phyloP scores from a whole-genome alignment of 2,113 vertebrate genomes.

The Dicentrarchus labrax region DNA sequence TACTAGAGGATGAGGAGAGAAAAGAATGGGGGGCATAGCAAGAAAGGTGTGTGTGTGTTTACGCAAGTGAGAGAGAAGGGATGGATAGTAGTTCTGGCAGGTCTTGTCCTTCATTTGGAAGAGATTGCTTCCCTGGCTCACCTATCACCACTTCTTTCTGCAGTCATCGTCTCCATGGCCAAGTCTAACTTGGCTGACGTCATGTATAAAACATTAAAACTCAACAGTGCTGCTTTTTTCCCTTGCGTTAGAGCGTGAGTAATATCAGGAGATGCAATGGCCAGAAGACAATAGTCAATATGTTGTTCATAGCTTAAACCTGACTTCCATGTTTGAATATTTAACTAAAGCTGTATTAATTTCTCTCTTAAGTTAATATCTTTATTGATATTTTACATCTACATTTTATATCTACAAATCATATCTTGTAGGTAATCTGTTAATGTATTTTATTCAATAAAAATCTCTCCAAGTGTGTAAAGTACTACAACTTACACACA shows the following conservation, averaged over 20 bases:
- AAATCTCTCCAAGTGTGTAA: background rate
- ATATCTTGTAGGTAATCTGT: background rate
- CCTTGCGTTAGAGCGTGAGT: background rate
- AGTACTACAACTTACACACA: background rate
- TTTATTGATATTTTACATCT: background rate
- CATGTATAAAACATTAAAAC: constrained; percentile 44
- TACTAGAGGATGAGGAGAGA: constrained; percentile 60
- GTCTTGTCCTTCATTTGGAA: constrained; percentile 55
- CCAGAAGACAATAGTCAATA: background rate
- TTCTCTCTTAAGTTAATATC: background rate
- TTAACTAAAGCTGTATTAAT: background rate
- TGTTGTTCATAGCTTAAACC: constrained; percentile 7
- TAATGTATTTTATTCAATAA: background rate
- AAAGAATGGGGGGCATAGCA: constrained; percentile 30
- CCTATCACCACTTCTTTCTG: constrained; percentile 46
- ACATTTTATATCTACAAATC: background rate
- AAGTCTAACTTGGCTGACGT: constrained; percentile 41
- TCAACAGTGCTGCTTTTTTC: background rate
- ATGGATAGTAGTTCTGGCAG: constrained; percentile 51
- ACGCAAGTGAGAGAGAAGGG: constrained; percentile 18
- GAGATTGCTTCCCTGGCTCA: constrained; percentile 59
- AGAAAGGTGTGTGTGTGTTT: constrained; percentile 38
- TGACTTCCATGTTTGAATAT: background rate
- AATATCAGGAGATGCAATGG: background rate
- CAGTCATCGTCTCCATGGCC: constrained; percentile 45